These are phyloP conservation scores for Tuberolachnus salignus DNA, from an alignment of 2,888 invertebrate genomes.

Conservation along the genomic window DNA sequence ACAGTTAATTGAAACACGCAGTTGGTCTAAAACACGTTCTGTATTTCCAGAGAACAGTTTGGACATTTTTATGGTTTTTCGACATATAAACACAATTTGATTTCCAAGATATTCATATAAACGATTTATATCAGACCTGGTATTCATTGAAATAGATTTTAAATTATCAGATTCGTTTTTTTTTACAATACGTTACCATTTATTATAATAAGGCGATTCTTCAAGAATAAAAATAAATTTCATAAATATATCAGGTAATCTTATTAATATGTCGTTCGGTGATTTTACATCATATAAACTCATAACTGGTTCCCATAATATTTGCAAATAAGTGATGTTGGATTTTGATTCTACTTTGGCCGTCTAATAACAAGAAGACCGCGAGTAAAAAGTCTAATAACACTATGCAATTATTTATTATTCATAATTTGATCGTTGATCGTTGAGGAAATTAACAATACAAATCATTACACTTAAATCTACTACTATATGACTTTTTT, in stretches of 20 bases:
- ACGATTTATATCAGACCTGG: slow-evolving; percentile 37
- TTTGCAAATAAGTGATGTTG: slow-evolving; percentile 36
- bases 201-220: slow-evolving; percentile 42
- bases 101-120: slow-evolving; percentile 42
- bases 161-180: background rate
- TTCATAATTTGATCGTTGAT: too few relatives aligned
- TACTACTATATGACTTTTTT: too few relatives aligned
- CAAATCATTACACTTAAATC: too few relatives aligned
- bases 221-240: slow-evolving; percentile 43
- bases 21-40: slow-evolving; percentile 1
- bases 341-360: slow-evolving; percentile 24
- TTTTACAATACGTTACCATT: slow-evolving; percentile 6
- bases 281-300: slow-evolving; percentile 21
- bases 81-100: slow-evolving; percentile 37
- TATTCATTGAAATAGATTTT: background rate
- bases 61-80: slow-evolving; percentile 31
- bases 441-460: too few relatives aligned
- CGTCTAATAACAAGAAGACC: background rate
- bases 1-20: slow-evolving; percentile 8
- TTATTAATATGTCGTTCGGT: slow-evolving; percentile 1
- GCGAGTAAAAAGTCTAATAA: too few relatives aligned
- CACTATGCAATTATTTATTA: background rate
- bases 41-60: slow-evolving; percentile 23
- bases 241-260: slow-evolving; percentile 37
- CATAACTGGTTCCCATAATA: slow-evolving; percentile 8